A percentile compares a stretch with the other conserved stretches of the same genome.
Conservation (phyloP, 2,113 vertebrate genomes). For the Rhinogobius similis region DNA sequence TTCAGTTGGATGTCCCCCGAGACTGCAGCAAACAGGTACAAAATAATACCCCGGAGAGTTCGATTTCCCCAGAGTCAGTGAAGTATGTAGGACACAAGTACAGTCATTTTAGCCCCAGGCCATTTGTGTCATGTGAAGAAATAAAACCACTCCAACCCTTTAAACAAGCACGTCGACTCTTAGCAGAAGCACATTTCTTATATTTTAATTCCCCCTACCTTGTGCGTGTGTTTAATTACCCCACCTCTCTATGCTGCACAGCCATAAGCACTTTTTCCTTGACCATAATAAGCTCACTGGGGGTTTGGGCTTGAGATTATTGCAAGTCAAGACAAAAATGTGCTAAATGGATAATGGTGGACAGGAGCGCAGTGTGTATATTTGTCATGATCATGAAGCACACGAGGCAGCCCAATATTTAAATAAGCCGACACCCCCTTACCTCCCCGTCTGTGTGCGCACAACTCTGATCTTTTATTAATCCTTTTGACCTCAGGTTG, state of each 20-base stretch:
- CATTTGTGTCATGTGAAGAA: conserved; percentile 17
- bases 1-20: conserved; percentile 49
- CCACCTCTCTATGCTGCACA: conserved; percentile 32
- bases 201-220: conserved; percentile 30
- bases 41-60: conserved; percentile 48
- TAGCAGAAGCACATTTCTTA: conserved; percentile 18
- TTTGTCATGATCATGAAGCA: conserved; percentile 69
- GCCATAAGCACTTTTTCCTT: conserved; percentile 71
- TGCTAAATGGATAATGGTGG: conserved; percentile 75
- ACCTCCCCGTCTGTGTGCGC: conserved; percentile 13
- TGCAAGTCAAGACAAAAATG: conserved; percentile 72
- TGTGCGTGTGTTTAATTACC: conserved; percentile 44
- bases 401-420: conserved; percentile 77
- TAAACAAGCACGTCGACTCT: conserved; percentile 12
- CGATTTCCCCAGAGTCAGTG: conserved; percentile 52
- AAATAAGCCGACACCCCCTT: conserved; percentile 81
- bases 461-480: conserved; percentile 89
- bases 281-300: conserved; percentile 72
- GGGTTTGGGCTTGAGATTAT: conserved; percentile 63
- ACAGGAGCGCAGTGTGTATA: conserved; percentile 44
- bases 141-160: conserved; percentile 13
- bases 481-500: conserved; percentile 95
- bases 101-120: conserved; percentile 34
- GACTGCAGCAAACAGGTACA: conserved; percentile 55
- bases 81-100: conserved; percentile 69